Base-by-base conservation (phyloP, 2,888 invertebrate species). In the Spilosoma lubricipeda region DNA sequence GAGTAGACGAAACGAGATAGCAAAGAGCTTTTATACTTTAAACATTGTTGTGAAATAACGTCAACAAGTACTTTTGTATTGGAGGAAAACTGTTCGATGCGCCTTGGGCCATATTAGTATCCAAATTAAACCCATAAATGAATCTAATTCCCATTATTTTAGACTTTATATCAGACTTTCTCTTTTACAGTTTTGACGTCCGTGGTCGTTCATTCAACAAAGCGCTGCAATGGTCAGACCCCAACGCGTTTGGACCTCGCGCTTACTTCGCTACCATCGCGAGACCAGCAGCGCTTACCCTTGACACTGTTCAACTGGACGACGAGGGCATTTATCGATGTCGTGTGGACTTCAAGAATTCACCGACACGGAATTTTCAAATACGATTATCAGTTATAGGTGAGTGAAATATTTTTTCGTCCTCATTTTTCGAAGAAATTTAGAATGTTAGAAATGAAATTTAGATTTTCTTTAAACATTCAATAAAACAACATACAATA, bases 321-420 rank as follows among this genome's bases (percentile, higher is more conserved):
- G 99, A 99, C 88, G 98, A 98, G 88, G 98, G 98, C 73, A 95
- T 96, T 73, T 99, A 99, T 93, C 96, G 98, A 83, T 99, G 99
- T 92, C 96, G 99, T 76, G 98, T 99, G 69, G 98, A 99, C 95
- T 99, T 98, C 93, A 97, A 98, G 87, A 98, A 98, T 90, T 98
- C 98, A 9, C 98, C 98, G 64, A 98, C 98, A 52, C 96, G 98
- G 84, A 98, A 98, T 93, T 98, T 98, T 92, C 97, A 98, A 88
- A 98, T 98, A 93, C 98, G 98, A 88, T 97, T 99, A 83, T 98
- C 98, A 90, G 98, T 99, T 88, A 98, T 98, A 91, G 98, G 99
- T 99, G 93, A 97, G 98, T 96, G 18, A 56, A 39, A 27, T 48
- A 48, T 48, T 39, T 39, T 39, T 39, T 39, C 39, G 39, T 39